Conservation (phyloP, 2,113 vertebrate genomes). For the Clarias macrocephalus region DNA sequence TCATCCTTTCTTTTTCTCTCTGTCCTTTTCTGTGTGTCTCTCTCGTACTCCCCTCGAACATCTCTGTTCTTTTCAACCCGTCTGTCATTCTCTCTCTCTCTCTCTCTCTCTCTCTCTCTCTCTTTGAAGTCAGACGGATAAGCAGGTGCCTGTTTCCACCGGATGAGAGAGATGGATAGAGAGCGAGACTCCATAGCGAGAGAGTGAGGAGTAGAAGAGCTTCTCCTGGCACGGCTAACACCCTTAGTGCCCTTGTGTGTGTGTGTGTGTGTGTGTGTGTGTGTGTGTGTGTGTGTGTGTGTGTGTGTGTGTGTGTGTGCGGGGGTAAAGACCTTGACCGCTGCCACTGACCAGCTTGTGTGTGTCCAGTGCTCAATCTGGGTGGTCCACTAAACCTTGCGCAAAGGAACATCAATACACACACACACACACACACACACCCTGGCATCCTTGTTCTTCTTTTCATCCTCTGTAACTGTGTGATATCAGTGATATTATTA, state of each 20-base stretch:
- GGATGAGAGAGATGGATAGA: neutral
- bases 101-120: neutral
- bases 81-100: neutral
- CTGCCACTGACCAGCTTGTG: slow-evolving; percentile 59
- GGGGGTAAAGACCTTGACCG: slow-evolving; percentile 68
- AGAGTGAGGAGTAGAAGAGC: slow-evolving; percentile 17
- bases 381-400: slow-evolving; percentile 70
- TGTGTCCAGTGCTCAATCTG: slow-evolving; percentile 57
- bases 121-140: slow-evolving; percentile 1
- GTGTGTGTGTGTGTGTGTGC: slow-evolving; percentile 18
- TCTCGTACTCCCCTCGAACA: neutral
- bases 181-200: neutral
- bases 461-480: slow-evolving; percentile 6
- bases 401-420: slow-evolving; percentile 47
- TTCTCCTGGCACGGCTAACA: slow-evolving; percentile 60
- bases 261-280: slow-evolving; percentile 41
- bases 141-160: slow-evolving; percentile 57
- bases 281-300: slow-evolving; percentile 37
- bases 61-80: neutral
- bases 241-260: slow-evolving; percentile 56
- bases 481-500: neutral
- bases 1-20: neutral
- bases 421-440: slow-evolving; percentile 35
- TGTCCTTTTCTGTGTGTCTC: neutral
- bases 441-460: slow-evolving; percentile 36